Percentiles rank a stretch among this genome's conserved stretches.
phyloP scores from a whole-genome alignment of 2,888 invertebrate genomes.

The Pterostichus niger region DNA sequence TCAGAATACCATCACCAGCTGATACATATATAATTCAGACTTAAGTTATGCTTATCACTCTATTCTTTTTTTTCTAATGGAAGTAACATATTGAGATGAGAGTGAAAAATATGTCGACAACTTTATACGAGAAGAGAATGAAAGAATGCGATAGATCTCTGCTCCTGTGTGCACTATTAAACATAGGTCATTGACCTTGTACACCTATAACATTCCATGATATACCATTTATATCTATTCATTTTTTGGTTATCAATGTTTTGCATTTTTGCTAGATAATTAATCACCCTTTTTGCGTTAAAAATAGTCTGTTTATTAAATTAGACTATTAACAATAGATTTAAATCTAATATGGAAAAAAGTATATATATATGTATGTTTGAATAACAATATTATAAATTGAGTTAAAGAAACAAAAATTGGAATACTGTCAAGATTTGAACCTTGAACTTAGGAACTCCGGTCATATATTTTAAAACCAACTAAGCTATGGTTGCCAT shows the following conservation, averaged over 20 bases:
- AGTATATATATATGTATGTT: too few relatives aligned
- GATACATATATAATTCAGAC: not conserved
- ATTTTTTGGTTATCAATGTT: not conserved
- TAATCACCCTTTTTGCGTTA: not conserved
- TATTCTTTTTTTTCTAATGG: not conserved
- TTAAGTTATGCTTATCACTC: not conserved
- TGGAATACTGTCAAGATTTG: too few relatives aligned
- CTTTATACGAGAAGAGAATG: not conserved
- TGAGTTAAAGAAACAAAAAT: too few relatives aligned
- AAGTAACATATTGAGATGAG: not conserved
- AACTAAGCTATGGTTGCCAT: too few relatives aligned
- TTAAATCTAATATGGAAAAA: too few relatives aligned
- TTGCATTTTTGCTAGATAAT: not conserved
- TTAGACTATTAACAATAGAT: too few relatives aligned
- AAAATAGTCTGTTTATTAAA: too few relatives aligned
- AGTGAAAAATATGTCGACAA: slow-evolving; percentile 13
- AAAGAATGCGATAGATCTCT: slow-evolving; percentile 20
- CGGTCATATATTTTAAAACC: too few relatives aligned
- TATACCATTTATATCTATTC: not conserved
- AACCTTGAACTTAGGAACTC: too few relatives aligned
- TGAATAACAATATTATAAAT: too few relatives aligned
- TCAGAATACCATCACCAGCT: not conserved
- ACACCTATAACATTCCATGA: slow-evolving; percentile 4
- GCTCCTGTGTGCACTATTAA: slow-evolving; percentile 35
- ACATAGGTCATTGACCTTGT: slow-evolving; percentile 18